These are phyloP conservation scores for Drosophila colorata DNA, from an alignment of 2,888 invertebrate genomes.

Conservation along the genomic window DNA sequence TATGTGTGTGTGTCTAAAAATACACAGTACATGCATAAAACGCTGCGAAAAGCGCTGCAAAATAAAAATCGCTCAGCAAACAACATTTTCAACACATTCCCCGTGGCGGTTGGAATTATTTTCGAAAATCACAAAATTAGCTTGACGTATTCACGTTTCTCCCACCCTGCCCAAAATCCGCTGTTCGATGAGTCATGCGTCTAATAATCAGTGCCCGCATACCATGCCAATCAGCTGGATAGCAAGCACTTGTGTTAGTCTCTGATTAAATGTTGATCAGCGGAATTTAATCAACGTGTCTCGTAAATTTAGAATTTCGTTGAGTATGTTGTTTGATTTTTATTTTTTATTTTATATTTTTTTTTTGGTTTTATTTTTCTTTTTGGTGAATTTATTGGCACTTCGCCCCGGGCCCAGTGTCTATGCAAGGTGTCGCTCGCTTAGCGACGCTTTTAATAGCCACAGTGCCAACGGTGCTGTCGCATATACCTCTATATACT, in stretches of 20 bases:
- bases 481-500: neutral
- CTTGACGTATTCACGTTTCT: neutral
- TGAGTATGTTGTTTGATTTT: slow-evolving; percentile 10
- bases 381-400: slow-evolving; percentile 40
- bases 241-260: slow-evolving; percentile 10
- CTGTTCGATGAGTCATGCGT: slow-evolving; percentile 23
- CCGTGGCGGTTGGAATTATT: slow-evolving; percentile 39
- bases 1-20: slow-evolving; percentile 37
- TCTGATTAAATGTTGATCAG: slow-evolving; percentile 37
- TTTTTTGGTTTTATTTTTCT: too few relatives aligned
- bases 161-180: too few relatives aligned
- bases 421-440: slow-evolving; percentile 24
- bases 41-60: slow-evolving; percentile 29
- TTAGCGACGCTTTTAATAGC: slow-evolving; percentile 47
- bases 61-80: slow-evolving; percentile 18
- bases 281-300: slow-evolving; percentile 38
- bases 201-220: slow-evolving; percentile 36
- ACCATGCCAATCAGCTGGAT: slow-evolving; percentile 40
- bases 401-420: slow-evolving; percentile 27
- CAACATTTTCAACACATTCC: slow-evolving; percentile 36
- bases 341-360: too few relatives aligned
- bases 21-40: slow-evolving; percentile 45
- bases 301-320: slow-evolving; percentile 29
- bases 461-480: slow-evolving; percentile 23
- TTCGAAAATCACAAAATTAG: slow-evolving; percentile 15